Percentiles rank a stretch among this genome's conserved stretches.
Evolutionary conservation across 2,888 invertebrate species (phyloP).

Genomic region (Cenopis cana): DNA sequence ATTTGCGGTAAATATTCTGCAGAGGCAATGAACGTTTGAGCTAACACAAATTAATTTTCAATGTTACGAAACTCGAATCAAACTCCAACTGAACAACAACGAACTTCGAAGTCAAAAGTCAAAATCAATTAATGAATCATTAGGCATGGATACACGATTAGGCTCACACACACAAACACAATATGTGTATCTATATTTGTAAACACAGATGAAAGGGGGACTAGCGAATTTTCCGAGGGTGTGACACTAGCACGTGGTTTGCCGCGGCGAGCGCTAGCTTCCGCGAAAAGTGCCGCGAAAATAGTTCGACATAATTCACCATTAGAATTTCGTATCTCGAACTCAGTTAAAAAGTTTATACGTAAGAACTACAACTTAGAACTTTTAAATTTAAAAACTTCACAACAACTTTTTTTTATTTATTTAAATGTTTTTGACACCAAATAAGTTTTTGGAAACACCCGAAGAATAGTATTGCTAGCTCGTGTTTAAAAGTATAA

Average conservation of each 20-base stretch:
- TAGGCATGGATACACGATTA: conserved; percentile 77
- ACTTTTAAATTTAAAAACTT: not conserved
- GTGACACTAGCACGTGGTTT: conserved; percentile 79
- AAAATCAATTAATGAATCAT: conserved; percentile 78
- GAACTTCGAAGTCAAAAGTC: conserved; percentile 62
- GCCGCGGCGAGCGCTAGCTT: conserved; percentile 78
- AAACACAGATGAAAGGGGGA: conserved; percentile 65
- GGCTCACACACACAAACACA: conserved; percentile 56
- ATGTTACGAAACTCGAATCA: conserved; percentile 21
- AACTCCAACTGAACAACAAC: conserved; percentile 46
- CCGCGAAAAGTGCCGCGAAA: conserved; percentile 65
- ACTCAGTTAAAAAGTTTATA: conserved; percentile 20
- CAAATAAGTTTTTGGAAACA: not conserved
- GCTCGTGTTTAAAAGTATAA: not conserved
- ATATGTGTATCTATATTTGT: conserved; percentile 51
- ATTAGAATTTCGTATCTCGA: conserved; percentile 48
- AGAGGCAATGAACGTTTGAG: conserved; percentile 4
- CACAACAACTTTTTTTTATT: not conserved
- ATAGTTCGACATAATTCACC: conserved; percentile 27
- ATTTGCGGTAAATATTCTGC: not conserved
- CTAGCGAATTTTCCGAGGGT: conserved; percentile 74
- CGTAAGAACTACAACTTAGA: conserved; percentile 1
- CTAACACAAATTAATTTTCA: conserved; percentile 34
- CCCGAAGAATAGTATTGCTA: not conserved
- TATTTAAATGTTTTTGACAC: not conserved